Evolutionary conservation across 2,797 vertebrate genomes (phyloP), one percentile per base, ranked within the genome.

Genomic region (Lagodon rhomboides): DNA sequence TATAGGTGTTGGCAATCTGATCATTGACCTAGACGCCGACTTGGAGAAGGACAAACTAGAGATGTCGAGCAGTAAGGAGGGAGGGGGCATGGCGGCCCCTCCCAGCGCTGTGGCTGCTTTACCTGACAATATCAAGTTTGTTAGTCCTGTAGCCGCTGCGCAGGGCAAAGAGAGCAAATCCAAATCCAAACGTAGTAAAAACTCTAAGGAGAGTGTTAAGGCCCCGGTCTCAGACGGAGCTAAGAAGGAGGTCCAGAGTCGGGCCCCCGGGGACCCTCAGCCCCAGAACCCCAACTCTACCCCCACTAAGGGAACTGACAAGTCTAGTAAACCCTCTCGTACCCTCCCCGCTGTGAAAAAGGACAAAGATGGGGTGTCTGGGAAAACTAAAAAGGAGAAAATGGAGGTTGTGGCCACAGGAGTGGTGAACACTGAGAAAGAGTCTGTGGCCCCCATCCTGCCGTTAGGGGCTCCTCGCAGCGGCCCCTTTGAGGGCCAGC

Each of bases 1-100:
- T 95, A 99, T 99, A 89, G 98, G 98, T 77, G 98, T 99, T 91
- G 98, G 98, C 88, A 98, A 99, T 96, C 96, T 99, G 94, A 99
- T 99, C 90, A 99, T 99, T 92, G 98, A 99, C 95, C 96, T 99
- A 93, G 98, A 99, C 91, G 98, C 98, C 80, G 98, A 99, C 95
- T 94, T 99, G 95, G 98, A 99, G 93, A 99, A 99, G 93, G 98
- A 98, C 95, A 98, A 99, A 93, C 92, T 98, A 89, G 98, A 99
- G 94, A 99, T 99, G 98, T 98, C 97, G 60, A 96, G 97, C 94
- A 96, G 97, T 84, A 99, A 99, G 91, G 98, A 98, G 63, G 97
- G 96, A 84, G 97, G 97, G 86, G 96, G 95, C 68, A 96, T 97
- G 34, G 96, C 96, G 12, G 94, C 91, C 63, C 94, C 94, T 10